Conservation (phyloP, 2,113 vertebrate species). For the Muscicapa adusta region DNA sequence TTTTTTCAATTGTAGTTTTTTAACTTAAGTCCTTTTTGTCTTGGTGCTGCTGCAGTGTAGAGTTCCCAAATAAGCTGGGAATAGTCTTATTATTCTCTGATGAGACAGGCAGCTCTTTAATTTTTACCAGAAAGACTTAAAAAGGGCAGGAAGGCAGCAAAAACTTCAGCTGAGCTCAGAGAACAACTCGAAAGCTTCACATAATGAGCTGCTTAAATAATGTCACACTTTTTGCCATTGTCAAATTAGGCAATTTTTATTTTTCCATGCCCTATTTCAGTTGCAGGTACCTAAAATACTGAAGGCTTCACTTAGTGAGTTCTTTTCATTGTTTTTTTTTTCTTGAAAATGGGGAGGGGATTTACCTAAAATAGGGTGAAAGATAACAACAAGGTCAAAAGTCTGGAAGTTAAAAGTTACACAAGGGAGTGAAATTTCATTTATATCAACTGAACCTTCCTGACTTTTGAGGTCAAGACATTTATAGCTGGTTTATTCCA, state of each 20-base stretch:
- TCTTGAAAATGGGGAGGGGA: neutral
- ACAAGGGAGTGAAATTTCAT: neutral
- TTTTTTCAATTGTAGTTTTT: neutral
- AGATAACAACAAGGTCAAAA: neutral
- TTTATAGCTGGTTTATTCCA: neutral
- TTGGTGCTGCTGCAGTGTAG: neutral
- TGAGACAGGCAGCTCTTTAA: neutral
- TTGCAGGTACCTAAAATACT: neutral
- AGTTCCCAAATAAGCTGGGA: neutral
- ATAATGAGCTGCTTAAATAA: slow-evolving; percentile 26
- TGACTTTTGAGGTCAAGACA: neutral
- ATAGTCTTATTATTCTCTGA: slow-evolving; percentile 23
- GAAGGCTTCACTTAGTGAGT: neutral
- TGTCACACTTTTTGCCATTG: neutral
- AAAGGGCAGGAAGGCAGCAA: neutral
- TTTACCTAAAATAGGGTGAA: neutral
- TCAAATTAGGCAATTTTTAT: neutral
- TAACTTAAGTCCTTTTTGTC: neutral
- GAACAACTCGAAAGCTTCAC: neutral
- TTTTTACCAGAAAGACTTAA: neutral
- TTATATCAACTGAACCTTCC: neutral
- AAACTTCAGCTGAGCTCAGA: neutral
- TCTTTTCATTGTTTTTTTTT: neutral
- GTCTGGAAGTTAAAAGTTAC: neutral
- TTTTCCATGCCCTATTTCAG: neutral